Conservation (phyloP, 2,113 vertebrate species). For the Athene noctua region DNA sequence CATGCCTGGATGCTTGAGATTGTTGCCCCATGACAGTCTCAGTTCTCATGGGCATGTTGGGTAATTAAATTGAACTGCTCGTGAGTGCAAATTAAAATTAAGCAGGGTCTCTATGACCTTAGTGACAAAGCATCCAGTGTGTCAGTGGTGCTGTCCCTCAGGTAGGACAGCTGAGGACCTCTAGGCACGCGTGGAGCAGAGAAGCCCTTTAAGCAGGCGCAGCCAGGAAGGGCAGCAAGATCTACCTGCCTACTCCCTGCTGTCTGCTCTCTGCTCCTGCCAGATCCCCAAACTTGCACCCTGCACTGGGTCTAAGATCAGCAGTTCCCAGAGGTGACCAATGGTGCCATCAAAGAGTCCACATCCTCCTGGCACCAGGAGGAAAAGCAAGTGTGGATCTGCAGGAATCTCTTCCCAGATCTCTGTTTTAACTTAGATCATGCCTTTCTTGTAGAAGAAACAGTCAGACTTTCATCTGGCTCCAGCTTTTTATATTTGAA, state of each 20-base stretch:
- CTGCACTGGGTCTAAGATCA: neutral
- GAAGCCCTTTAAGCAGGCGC: neutral
- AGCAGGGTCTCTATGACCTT: neutral
- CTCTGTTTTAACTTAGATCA: neutral
- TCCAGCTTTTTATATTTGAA: neutral
- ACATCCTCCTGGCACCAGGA: neutral
- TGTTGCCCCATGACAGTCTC: neutral
- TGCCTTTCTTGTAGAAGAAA: neutral
- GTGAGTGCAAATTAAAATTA: neutral
- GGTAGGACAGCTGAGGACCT: too few species aligned
- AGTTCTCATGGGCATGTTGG: neutral
- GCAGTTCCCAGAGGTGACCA: neutral
- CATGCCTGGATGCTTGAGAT: neutral
- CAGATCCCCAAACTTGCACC: neutral
- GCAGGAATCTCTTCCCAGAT: neutral
- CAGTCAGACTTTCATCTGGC: neutral
- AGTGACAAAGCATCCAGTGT: neutral
- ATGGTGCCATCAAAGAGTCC: fast-evolving
- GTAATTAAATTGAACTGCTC: neutral
- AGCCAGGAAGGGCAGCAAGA: neutral
- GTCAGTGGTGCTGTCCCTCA: neutral
- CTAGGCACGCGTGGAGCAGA: neutral
- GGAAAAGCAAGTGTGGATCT: neutral
- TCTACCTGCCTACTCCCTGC: neutral
- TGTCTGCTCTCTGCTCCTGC: neutral